Base-by-base conservation (phyloP, 2,113 vertebrate species). In the Cettia cetti region DNA sequence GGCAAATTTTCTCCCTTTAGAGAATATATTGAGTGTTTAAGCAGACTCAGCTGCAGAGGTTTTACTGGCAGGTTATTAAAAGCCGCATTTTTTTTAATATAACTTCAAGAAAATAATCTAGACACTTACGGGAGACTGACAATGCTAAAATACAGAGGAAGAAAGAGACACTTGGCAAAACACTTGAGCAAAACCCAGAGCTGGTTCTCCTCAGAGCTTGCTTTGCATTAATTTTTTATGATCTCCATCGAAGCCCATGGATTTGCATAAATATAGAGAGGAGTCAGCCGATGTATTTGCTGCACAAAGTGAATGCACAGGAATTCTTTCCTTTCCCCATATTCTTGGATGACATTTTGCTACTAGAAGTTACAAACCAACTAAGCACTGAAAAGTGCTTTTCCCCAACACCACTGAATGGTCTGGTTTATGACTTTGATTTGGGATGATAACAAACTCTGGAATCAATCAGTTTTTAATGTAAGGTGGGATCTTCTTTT, bases 61-160 rank as follows among this genome's bases (percentile, higher is more conserved):
- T 86, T 95, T 77, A 83, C 40, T 77, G 89, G 50, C 57, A 90
- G 68, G 53, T 95, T 95, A 90, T 78, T 92, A 83, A 92, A 95
- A 94, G 44, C 16, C 47, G 92, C 76, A 47, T 16, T 24, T 74
- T 83, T 40, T 2, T 1, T 1, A 70, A 71, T 91, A 53, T 33
- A 59, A 54, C 68, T 89, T 86, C 44, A 93, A 68, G 18, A 75
- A 85, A 70, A 76, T 77, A 60, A 75, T 16, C 11, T 69, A 59
- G 61, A 65, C 17, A 31, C 23, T 77, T 22, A 33, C 0, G 3
- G 60, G 44, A 91, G 47, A 81, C 27, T 57, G 52, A 37, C 66
- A 77, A 50, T 47, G 40, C 37, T 68, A 64, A 94, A 94, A 86
- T 47, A 78, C 1, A 5, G 39, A 89, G 37, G 28, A 79, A 77